phyloP scores from a whole-genome alignment of 1,140 invertebrate species.

The Drosophila asahinai region DNA sequence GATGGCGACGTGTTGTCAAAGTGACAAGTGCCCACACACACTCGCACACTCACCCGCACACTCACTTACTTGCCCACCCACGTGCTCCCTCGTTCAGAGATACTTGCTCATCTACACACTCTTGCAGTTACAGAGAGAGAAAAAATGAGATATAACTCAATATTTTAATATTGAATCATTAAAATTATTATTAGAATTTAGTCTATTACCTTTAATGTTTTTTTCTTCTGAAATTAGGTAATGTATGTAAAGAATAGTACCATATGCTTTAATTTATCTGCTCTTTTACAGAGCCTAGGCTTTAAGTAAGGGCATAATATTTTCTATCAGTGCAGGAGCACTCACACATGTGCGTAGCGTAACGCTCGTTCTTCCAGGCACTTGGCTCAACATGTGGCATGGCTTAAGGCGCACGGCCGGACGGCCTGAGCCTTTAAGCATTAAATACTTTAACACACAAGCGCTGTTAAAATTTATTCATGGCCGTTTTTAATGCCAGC shows the following conservation, averaged over 20 bases:
- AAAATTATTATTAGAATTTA: background rate
- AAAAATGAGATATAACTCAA: background rate
- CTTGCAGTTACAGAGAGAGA: background rate
- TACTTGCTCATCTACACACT: conserved; percentile 14
- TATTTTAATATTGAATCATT: background rate
- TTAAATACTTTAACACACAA: conserved; percentile 83
- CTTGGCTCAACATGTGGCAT: conserved; percentile 70
- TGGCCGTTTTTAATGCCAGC: conserved; percentile 76
- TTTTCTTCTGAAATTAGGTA: too few relatives aligned
- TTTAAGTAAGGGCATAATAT: background rate
- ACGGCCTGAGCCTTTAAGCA: conserved; percentile 77
- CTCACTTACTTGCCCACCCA: conserved; percentile 40
- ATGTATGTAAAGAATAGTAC: too few relatives aligned
- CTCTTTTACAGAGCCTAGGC: too few relatives aligned
- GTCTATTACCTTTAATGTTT: too few relatives aligned
- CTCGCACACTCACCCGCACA: conserved; percentile 34
- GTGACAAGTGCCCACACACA: conserved; percentile 55
- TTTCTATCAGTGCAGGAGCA: conserved; percentile 1
- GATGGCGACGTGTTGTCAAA: conserved; percentile 59
- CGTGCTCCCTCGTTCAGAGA: conserved; percentile 19
- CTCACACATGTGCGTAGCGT: conserved; percentile 51
- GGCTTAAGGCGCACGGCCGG: conserved; percentile 77
- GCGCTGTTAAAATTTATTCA: conserved; percentile 83
- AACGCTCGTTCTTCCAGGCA: conserved; percentile 45
- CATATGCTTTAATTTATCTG: too few relatives aligned